Percentiles rank a stretch among this genome's conserved stretches.
These are phyloP conservation scores for Drosophila rhopaloa DNA, from an alignment of 1,140 invertebrate species.

Conservation along the genomic window DNA sequence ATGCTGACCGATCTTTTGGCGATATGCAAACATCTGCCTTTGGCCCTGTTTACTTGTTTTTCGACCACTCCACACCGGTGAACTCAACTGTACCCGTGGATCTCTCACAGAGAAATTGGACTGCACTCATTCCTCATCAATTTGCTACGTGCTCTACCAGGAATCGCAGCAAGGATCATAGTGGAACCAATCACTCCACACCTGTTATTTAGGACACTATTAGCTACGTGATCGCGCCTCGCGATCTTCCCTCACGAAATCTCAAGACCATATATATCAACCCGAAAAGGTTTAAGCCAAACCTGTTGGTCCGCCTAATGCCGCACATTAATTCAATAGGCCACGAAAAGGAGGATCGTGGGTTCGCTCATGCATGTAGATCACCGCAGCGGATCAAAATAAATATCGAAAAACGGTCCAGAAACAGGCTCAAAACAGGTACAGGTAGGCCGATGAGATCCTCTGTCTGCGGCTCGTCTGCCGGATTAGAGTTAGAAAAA, in stretches of 20 bases:
- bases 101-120: slow-evolving; percentile 1
- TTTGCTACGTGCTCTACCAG: slow-evolving; percentile 64
- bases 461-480: slow-evolving; percentile 46
- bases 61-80: slow-evolving; percentile 11
- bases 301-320: slow-evolving; percentile 70
- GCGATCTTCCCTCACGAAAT: slow-evolving; percentile 28
- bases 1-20: slow-evolving; percentile 59
- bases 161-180: slow-evolving; percentile 40
- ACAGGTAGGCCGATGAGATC: slow-evolving; percentile 15
- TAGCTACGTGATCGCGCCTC: slow-evolving; percentile 50
- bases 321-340: slow-evolving; percentile 73
- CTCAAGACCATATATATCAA: background rate
- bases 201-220: slow-evolving; percentile 76
- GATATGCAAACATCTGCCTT: slow-evolving; percentile 76
- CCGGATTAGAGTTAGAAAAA: slow-evolving; percentile 74
- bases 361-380: slow-evolving; percentile 62
- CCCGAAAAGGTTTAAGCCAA: slow-evolving; percentile 23
- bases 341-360: slow-evolving; percentile 23
- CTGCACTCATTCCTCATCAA: slow-evolving; percentile 43
- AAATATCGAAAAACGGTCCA: slow-evolving; percentile 24
- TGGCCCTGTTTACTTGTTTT: slow-evolving; percentile 38
- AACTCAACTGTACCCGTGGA: slow-evolving; percentile 26
- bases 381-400: slow-evolving; percentile 53
- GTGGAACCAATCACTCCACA: slow-evolving; percentile 72
- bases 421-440: slow-evolving; percentile 31